phyloP scores from a whole-genome alignment of 2,113 vertebrate species.

The Spea multiplicata region DNA sequence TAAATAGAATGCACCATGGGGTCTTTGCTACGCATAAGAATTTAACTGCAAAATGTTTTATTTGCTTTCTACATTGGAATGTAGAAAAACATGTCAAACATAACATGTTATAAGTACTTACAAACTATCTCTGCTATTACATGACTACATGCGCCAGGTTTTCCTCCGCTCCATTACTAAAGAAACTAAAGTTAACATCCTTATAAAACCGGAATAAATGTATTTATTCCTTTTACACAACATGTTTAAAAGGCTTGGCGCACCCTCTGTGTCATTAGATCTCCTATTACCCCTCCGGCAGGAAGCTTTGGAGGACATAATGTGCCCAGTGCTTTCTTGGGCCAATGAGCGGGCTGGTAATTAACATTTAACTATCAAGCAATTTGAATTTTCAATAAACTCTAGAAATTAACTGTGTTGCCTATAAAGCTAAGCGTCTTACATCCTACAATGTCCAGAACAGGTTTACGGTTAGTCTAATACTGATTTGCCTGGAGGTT shows the following conservation, averaged over 20 bases:
- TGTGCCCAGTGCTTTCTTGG: background rate
- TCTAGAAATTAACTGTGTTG: constrained; percentile 13
- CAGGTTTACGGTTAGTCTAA: constrained; percentile 2
- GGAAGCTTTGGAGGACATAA: background rate
- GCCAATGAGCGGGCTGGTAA: background rate
- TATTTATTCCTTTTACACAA: background rate
- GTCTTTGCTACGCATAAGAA: too few species aligned
- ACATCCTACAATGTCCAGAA: background rate
- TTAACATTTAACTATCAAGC: background rate
- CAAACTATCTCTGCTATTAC: too few species aligned
- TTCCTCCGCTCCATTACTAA: too few species aligned
- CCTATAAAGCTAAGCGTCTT: constrained; percentile 11
- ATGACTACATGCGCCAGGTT: too few species aligned
- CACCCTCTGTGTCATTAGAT: background rate
- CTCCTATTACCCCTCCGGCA: background rate
- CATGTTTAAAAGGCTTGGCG: background rate
- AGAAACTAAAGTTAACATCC: too few species aligned
- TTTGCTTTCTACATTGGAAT: too few species aligned
- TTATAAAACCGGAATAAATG: too few species aligned
- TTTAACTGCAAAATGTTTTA: too few species aligned
- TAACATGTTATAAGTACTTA: too few species aligned
- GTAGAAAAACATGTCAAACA: too few species aligned
- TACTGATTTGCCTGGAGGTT: background rate
- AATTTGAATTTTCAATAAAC: constrained; percentile 24
- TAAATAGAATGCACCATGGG: too few species aligned